These are phyloP conservation scores for Sitta carolinensis DNA, from an alignment of 2,797 vertebrate genomes.

Conservation along the genomic window DNA sequence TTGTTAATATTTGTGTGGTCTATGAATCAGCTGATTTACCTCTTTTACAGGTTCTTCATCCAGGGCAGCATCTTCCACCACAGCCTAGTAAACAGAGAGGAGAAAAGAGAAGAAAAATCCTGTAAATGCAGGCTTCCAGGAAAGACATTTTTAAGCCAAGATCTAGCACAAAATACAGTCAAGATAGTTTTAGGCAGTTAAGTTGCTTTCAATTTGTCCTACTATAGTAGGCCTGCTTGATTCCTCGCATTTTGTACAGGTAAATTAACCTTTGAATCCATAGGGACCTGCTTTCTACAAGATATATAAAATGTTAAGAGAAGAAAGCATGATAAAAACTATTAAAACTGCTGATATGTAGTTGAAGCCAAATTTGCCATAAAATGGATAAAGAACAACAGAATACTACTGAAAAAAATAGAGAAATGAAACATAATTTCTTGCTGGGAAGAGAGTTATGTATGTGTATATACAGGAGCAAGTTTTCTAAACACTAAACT, in stretches of 20 bases:
- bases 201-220: neutral
- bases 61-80: constrained; percentile 57
- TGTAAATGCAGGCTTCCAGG: neutral
- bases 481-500: neutral
- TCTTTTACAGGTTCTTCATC: constrained; percentile 66
- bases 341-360: neutral
- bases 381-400: neutral
- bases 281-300: neutral
- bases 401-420: neutral
- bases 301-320: neutral
- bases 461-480: neutral
- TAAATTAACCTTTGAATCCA: neutral
- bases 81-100: constrained; percentile 7
- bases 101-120: neutral
- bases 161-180: neutral
- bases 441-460: neutral
- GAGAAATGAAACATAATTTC: neutral
- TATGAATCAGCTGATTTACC: constrained; percentile 16
- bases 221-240: neutral
- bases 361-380: neutral
- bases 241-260: neutral
- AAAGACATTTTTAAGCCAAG: neutral
- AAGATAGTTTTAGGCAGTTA: neutral
- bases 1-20: neutral
- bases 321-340: neutral